phyloP scores from a whole-genome alignment of 35 echinoderm and acorn worm genomes.

The Heliocidaris tuberculata region DNA sequence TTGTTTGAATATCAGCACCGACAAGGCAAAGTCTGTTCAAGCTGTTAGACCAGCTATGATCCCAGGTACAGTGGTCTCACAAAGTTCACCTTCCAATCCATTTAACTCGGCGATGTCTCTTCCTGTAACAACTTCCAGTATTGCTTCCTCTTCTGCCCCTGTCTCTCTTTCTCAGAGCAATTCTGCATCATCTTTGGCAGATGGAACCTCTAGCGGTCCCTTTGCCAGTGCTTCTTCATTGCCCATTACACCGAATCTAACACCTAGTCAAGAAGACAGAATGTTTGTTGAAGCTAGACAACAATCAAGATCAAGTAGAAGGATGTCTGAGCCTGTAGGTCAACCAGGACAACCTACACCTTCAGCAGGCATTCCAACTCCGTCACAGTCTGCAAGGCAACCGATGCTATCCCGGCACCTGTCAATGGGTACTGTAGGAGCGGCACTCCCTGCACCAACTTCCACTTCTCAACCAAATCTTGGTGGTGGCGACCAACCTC shows the following conservation, averaged over 20 bases:
- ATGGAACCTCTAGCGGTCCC: not conserved
- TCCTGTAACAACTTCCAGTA: constrained; percentile 26
- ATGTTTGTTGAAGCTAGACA: not conserved
- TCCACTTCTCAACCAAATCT: not conserved
- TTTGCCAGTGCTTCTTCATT: not conserved
- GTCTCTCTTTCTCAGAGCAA: not conserved
- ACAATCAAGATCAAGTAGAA: not conserved
- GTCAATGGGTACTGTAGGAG: not conserved
- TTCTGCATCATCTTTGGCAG: not conserved
- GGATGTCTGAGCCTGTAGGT: constrained; percentile 21
- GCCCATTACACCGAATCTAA: not conserved
- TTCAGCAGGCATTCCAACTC: not conserved
- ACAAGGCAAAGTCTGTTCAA: constrained; percentile 34
- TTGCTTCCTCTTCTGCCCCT: not conserved
- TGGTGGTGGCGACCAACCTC: constrained; percentile 15
- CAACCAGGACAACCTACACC: not conserved
- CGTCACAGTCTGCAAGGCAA: constrained; percentile 1
- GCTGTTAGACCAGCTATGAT: constrained; percentile 20
- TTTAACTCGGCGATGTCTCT: not conserved
- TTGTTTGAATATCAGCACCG: constrained; percentile 59
- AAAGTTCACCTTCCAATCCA: constrained; percentile 50
- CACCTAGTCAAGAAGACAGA: not conserved
- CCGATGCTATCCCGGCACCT: not conserved
- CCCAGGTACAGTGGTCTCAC: not conserved
- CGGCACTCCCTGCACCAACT: not conserved